Evolutionary conservation across 2,888 invertebrate genomes (phyloP).

Genomic region (Scaptomyza flava): DNA sequence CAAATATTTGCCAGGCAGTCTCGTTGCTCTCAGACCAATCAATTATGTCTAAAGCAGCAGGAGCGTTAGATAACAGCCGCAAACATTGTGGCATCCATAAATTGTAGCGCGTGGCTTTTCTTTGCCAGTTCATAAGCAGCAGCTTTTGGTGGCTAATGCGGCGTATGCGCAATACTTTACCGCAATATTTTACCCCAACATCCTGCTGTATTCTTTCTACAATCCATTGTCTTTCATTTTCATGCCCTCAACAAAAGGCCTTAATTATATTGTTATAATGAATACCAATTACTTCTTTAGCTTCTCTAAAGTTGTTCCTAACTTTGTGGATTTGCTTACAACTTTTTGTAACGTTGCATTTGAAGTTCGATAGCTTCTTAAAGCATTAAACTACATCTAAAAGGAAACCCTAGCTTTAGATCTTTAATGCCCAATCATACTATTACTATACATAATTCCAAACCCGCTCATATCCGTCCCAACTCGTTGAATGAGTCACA

Average conservation of each 20-base stretch:
- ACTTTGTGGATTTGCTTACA: not conserved
- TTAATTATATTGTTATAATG: slow-evolving; percentile 16
- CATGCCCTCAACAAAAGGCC: slow-evolving; percentile 27
- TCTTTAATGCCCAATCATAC: no score
- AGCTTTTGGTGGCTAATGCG: slow-evolving; percentile 53
- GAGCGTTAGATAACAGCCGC: slow-evolving; percentile 56
- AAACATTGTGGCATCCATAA: slow-evolving; percentile 54
- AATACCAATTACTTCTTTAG: not conserved
- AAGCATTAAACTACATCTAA: not conserved
- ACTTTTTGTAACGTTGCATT: not conserved
- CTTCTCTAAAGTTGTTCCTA: not conserved
- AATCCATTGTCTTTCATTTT: slow-evolving; percentile 38
- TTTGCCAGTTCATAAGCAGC: slow-evolving; percentile 43
- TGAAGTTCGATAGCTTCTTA: not conserved
- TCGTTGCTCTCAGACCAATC: slow-evolving; percentile 48
- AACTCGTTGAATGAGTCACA: slow-evolving; percentile 21
- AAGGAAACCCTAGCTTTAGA: not conserved
- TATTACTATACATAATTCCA: no score
- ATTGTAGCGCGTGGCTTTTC: slow-evolving; percentile 28
- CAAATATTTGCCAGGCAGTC: slow-evolving; percentile 46
- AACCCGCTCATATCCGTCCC: slow-evolving; percentile 2
- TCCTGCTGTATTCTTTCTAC: not conserved
- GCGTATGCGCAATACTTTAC: slow-evolving; percentile 63
- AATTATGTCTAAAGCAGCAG: slow-evolving; percentile 41
- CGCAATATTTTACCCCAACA: slow-evolving; percentile 4